Evolutionary conservation across 2,888 invertebrate species (phyloP), one percentile per base, ranked within the genome.

Genomic region (Orgyia antiqua): DNA sequence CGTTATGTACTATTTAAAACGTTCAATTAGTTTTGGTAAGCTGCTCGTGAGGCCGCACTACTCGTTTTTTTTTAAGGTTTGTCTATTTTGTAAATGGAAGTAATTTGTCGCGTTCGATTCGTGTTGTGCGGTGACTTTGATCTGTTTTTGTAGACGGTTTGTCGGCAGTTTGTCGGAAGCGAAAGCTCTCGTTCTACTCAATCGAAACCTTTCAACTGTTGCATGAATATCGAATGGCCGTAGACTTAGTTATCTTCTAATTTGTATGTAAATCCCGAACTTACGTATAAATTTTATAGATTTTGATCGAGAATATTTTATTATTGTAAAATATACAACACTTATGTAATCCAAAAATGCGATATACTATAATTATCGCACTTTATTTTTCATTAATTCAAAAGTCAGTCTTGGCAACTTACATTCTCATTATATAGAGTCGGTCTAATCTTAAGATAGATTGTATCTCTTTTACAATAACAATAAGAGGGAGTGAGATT

Each of bases 41-140:
- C 62, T 64, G 68, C 63, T 73, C 68, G 68, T 69, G 68, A 68
- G 61, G 51, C 50, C 53, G 52, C 42, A 41, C 46, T 62, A 51
- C 45, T 48, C 60, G 61, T 70, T 32, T 67, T 71, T 73, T 66
- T 48, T 63, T 67, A 42, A 67, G 62, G 68, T 72, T 70, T 70
- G 67, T 71, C 66, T 68, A 72, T 74, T 79, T 77, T 65, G 64
- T 67, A 69, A 78, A 74, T 71, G 62, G 71, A 72, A 63, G 63
- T 73, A 74, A 83, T 86, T 86, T 83, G 83, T 79, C 77, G 78
- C 78, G 62, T 69, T 57, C 61, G 71, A 67, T 71, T 64, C 66
- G 72, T 67, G 66, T 60, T 58, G 54, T 36, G 76, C 79, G 78
- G 78, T 56, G 33, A 46, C 79, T 84, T 84, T 83, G 83, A 83